phyloP scores from a whole-genome alignment of 1,140 invertebrate species.

The Cyphomyrmex costatus region DNA sequence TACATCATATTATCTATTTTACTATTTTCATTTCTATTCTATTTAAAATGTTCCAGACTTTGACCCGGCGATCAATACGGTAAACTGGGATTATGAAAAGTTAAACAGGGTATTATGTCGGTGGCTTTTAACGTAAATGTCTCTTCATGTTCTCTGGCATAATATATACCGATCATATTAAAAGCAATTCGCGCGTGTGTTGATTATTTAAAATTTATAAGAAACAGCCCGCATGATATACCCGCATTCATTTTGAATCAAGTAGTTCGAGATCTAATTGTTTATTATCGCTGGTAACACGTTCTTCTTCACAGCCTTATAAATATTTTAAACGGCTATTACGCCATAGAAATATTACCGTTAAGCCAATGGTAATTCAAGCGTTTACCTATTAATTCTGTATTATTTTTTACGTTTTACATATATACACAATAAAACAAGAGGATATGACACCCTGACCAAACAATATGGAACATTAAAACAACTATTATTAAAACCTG shows the following conservation, averaged over 20 bases:
- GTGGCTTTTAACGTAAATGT: constrained; percentile 20
- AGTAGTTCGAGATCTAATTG: constrained; percentile 55
- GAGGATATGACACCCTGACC: constrained; percentile 2
- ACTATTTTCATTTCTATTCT: neutral
- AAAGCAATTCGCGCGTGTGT: constrained; percentile 33
- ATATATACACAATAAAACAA: constrained; percentile 40
- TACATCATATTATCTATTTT: constrained; percentile 26
- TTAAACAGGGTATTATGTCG: constrained; percentile 26
- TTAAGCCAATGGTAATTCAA: constrained; percentile 50
- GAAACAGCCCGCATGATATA: neutral
- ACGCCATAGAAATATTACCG: constrained; percentile 39
- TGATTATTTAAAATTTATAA: constrained; percentile 67
- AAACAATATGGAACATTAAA: constrained; percentile 29
- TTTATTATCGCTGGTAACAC: neutral
- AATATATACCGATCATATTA: neutral
- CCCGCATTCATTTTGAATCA: constrained; percentile 14
- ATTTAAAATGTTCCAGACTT: constrained; percentile 34
- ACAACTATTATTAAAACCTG: neutral
- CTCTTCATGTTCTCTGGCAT: neutral
- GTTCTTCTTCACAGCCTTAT: neutral
- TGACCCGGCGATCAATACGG: constrained; percentile 23
- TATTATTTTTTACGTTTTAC: constrained; percentile 40
- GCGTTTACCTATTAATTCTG: constrained; percentile 34
- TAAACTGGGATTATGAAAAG: constrained; percentile 52
- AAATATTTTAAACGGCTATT: constrained; percentile 58